Evolutionary conservation across 92 coral and sea anemone genomes (phyloP), one percentile per base, ranked within the genome.

Genomic region (Zoanthus gigantus): DNA sequence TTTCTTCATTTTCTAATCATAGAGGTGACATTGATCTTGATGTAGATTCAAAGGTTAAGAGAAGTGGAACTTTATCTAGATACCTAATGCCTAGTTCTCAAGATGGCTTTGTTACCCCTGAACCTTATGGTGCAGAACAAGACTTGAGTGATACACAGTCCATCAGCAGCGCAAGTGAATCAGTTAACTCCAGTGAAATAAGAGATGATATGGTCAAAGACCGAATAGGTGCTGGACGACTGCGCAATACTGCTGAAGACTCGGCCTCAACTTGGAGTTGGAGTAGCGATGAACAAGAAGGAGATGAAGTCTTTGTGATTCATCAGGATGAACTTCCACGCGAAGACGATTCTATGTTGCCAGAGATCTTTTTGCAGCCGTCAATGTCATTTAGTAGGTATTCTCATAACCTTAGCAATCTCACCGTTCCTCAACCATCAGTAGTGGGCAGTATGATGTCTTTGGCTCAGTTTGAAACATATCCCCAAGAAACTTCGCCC

Each of bases 251-350:
- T 7, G 74, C 45, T 28, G 74, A 68, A 81, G 85, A 81, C 67
- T 65, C 85, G 1, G 57, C 74, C 14, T 67, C 85, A 7, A 81
- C 75, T 12, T 81, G 85, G 85, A 81, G 85, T 66, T 81, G 85
- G 85, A 81, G 85, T 50, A 81, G 85, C 28, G 85, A 81, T 29
- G 85, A 81, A 46, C 85, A 47, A 66, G 85, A 81, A 44, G 85
- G 85, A 46, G 85, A 81, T 23, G 85, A 81, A 65, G 85, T 81
- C 71, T 81, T 81, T 29, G 63, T 81, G 34, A 66, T 81, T 23
- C 74, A 67, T 44, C 73, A 81, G 53, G 75, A 81, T 28, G 85
- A 81, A 45, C 65, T 81, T 44, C 76, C 85, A 2, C 8, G 60
- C 37, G 74, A 81, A 52, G 47, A 47, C 37, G 85, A 81, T 7